Percentiles rank a stretch among this genome's conserved stretches.
These are phyloP conservation scores for Tapera naevia DNA, from an alignment of 2,797 vertebrate species.

Conservation along the genomic window DNA sequence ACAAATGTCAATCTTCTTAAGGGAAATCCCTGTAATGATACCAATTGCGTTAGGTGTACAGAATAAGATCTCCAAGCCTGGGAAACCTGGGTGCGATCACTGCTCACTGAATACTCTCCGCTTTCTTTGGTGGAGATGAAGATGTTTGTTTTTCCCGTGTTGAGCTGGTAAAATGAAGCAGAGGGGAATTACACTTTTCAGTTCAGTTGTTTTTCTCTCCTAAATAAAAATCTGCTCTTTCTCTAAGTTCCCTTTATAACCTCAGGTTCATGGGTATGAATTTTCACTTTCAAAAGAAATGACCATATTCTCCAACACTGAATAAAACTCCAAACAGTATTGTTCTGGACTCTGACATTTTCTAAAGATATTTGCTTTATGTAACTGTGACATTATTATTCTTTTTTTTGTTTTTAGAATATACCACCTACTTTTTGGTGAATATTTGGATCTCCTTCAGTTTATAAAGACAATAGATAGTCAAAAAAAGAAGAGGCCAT, in stretches of 20 bases:
- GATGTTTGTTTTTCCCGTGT: neutral
- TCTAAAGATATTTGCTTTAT: neutral
- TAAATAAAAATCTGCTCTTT: neutral
- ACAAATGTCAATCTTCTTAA: neutral
- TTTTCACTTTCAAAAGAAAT: neutral
- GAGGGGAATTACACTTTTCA: neutral
- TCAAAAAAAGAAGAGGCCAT: neutral
- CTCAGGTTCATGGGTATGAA: neutral
- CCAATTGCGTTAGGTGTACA: neutral
- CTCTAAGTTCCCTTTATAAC: neutral
- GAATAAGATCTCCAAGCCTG: neutral
- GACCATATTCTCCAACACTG: neutral
- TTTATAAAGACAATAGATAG: neutral
- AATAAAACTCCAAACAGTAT: neutral
- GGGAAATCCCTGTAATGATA: neutral
- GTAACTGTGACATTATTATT: neutral
- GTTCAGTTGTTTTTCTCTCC: neutral
- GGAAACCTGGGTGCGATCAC: neutral
- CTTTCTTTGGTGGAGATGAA: neutral
- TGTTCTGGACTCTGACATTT: neutral
- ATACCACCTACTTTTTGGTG: neutral
- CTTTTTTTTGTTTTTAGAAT: neutral
- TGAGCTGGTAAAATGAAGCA: neutral
- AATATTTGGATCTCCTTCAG: neutral
- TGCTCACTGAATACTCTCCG: neutral